Conservation (phyloP, 1,140 invertebrate genomes). For the Cryptotermes secundus region DNA sequence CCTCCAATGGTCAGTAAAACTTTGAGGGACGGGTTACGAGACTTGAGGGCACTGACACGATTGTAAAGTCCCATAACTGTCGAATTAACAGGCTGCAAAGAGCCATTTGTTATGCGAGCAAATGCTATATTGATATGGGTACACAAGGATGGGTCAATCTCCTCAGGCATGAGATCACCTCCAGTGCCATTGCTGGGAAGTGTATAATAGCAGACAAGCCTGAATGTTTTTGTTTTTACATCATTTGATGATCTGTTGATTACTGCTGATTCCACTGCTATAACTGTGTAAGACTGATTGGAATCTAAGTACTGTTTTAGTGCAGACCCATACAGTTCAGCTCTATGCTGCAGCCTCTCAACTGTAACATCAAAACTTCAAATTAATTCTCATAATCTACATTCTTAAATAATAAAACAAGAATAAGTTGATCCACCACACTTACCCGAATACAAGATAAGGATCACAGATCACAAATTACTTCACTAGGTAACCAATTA, state of each 20-base stretch:
- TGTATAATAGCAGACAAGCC: conserved; percentile 67
- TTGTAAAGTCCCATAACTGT: conserved; percentile 45
- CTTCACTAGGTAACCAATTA: too few species aligned
- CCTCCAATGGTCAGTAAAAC: conserved; percentile 78
- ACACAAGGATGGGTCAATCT: conserved; percentile 69
- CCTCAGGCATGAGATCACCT: conserved; percentile 52
- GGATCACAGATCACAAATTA: too few species aligned
- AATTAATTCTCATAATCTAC: too few species aligned
- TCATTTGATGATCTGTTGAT: background rate
- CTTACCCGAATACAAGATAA: too few species aligned
- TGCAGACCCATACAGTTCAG: background rate
- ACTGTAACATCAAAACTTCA: background rate
- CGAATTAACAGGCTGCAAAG: conserved; percentile 51
- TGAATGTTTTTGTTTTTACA: conserved; percentile 34
- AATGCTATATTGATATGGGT: conserved; percentile 81
- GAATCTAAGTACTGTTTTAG: background rate
- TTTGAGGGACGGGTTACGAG: conserved; percentile 67
- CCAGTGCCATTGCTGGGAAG: conserved; percentile 47
- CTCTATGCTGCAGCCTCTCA: background rate
- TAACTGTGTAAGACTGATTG: background rate
- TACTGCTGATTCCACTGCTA: background rate
- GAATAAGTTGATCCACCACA: too few species aligned
- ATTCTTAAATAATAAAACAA: background rate
- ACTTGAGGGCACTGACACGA: conserved; percentile 60
- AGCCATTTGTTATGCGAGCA: conserved; percentile 63